Evolutionary conservation across 2,797 vertebrate species (phyloP).

Genomic region (Acomys russatus): DNA sequence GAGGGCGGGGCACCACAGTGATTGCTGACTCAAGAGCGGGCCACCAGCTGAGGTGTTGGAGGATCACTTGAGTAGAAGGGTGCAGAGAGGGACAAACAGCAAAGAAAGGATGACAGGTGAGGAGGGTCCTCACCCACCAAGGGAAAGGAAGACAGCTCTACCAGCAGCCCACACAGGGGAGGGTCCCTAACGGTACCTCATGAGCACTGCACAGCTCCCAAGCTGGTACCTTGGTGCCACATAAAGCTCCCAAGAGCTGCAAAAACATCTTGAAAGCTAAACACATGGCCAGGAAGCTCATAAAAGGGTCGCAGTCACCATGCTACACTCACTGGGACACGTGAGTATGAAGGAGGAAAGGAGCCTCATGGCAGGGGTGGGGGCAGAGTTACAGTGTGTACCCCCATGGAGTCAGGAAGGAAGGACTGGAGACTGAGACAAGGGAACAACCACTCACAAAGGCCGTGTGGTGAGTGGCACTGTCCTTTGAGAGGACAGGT

Average conservation of each 20-base stretch:
- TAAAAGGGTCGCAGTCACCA: not conserved
- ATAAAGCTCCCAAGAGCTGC: not conserved
- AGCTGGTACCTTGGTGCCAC: not conserved
- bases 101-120: not conserved
- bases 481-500: fast-evolving
- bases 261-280: not conserved
- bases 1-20: not conserved
- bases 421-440: not conserved
- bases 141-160: too few species aligned
- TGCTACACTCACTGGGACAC: not conserved
- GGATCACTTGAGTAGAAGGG: not conserved
- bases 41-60: too few species aligned
- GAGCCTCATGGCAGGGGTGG: not conserved
- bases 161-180: not conserved
- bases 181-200: too few species aligned
- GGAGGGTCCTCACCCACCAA: not conserved
- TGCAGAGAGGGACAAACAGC: not conserved
- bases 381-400: not conserved
- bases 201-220: not conserved
- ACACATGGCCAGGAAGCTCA: not conserved
- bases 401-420: not conserved
- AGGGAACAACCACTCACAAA: too few species aligned
- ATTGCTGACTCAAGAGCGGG: not conserved
- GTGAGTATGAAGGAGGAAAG: not conserved
- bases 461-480: fast-evolving